Evolutionary conservation across 2,113 vertebrate genomes (phyloP), one percentile per base, ranked within the genome.

Genomic region (Bungarus multicinctus): DNA sequence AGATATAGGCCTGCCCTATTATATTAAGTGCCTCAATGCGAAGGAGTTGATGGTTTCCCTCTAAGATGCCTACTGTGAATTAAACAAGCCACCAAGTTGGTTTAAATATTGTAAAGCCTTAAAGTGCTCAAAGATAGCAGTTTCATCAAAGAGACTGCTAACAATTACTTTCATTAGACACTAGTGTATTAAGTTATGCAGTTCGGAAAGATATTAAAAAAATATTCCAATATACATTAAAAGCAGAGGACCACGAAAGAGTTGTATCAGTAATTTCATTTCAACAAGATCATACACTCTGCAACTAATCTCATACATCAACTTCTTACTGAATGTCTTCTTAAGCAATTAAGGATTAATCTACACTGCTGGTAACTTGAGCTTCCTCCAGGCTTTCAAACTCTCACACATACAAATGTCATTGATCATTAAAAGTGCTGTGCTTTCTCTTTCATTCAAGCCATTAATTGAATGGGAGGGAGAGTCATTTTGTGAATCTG

Each of bases 371-470:
- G 87, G 92, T 96, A 97, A 97, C 95, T 96, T 92, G 89, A 96
- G 96, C 97, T 97, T 96, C 96, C 97, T 96, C 95, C 96, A 95
- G 96, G 94, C 87, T 96, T 97, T 97, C 96, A 96, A 96, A 93
- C 45, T 96, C 64, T 92, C 91, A 39, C 87, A 96, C 95, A 52
- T 95, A 94, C 96, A 96, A 91, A 95, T 90, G 94, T 96, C 95
- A 96, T 95, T 95, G 96, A 95, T 97, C 94, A 96, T 95, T 93
- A 96, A 97, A 98, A 98, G 97, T 98, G 98, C 97, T 97, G 96
- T 98, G 98, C 97, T 97, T 97, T 97, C 96, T 97, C 85, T 96
- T 93, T 96, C 94, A 95, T 95, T 96, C 94, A 90, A 95, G 95
- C 94, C 94, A 95, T 95, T 95, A 96, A 94, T 91, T 81, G 96